Base-by-base conservation (phyloP, 2,797 vertebrate genomes). In the Lates japonicus region DNA sequence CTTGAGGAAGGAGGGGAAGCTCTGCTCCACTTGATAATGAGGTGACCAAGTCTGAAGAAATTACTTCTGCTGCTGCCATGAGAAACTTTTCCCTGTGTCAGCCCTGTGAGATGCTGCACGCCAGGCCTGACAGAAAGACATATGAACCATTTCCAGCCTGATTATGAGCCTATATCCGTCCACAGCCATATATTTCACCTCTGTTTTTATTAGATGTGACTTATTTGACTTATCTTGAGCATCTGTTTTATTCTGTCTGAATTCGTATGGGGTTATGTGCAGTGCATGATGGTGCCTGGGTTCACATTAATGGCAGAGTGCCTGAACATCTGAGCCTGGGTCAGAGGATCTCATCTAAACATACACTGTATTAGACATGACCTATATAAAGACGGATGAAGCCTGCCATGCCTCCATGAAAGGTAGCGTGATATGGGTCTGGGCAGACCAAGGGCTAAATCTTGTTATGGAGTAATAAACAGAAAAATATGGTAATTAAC, bases 1-100 rank as follows among this genome's bases (percentile, higher is more conserved):
- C 82, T n/a, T 4, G 25, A 84, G 83, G 85, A 79, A 66, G 63
- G 54, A 77, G 35, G 61, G 73, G 77, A 82, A 77, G 81, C 70
- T 64, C 84, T 81, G 80, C 70, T 82, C 52, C 35, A 55, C 67
- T 70, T 84, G 80, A 91, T 87, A 88, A 90, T 87, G 83, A 93
- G 78, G 68, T 70, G 79, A 78, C 62, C 58, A 41, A 71, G 74
- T 83, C 62, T 19, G 7, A 70, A 74, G 74, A 86, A 59, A 82
- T 69, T 35, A 67, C 54, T 77, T 76, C 74, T 79, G 75, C 51
- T 37, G 67, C 75, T 42, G 78, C 74, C 74, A 37, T 81, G 70
- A 80, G 10, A 70, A 71, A 76, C 70, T 46, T 70, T 57, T 64
- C 35, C 57, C 52, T 22, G 3, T 10, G 65, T 70, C 71, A 59